Conservation (phyloP, 2,888 invertebrate species). For the Chloromyia formosa region DNA sequence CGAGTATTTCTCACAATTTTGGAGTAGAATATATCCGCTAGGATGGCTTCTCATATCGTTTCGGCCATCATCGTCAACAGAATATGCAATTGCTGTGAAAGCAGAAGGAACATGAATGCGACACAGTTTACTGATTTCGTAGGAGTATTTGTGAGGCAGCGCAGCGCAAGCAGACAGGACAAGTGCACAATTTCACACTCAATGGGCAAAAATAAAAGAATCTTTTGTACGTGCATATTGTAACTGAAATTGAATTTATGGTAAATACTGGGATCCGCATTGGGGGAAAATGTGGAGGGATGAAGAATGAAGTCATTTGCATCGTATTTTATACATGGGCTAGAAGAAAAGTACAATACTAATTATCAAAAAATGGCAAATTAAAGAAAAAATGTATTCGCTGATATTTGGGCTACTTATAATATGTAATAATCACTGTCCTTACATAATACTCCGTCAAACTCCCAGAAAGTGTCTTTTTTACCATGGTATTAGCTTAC, state of each 20-base stretch:
- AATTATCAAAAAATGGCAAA: no score
- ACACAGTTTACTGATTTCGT: background rate
- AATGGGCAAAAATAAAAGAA: conserved; percentile 50
- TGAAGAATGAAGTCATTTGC: conserved; percentile 15
- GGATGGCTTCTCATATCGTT: conserved; percentile 19
- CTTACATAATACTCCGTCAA: no score
- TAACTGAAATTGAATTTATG: conserved; percentile 51
- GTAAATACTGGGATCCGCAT: conserved; percentile 47
- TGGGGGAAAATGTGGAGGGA: conserved; percentile 26
- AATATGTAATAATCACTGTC: no score
- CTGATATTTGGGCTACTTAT: no score
- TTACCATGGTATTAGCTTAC: no score
- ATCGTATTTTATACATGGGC: background rate
- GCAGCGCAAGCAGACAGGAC: conserved; percentile 39
- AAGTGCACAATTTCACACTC: conserved; percentile 52
- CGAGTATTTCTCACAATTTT: conserved; percentile 10
- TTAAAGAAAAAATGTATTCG: no score
- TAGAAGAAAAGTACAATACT: no score
- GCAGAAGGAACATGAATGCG: conserved; percentile 1
- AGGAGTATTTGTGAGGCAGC: background rate
- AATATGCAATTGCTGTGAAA: conserved; percentile 1
- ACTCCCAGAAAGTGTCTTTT: no score
- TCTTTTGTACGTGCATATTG: conserved; percentile 48
- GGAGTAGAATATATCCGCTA: background rate
- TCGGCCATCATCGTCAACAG: conserved; percentile 27